Conservation (phyloP, 2,797 vertebrate species). For the Sebastes diploproa region DNA sequence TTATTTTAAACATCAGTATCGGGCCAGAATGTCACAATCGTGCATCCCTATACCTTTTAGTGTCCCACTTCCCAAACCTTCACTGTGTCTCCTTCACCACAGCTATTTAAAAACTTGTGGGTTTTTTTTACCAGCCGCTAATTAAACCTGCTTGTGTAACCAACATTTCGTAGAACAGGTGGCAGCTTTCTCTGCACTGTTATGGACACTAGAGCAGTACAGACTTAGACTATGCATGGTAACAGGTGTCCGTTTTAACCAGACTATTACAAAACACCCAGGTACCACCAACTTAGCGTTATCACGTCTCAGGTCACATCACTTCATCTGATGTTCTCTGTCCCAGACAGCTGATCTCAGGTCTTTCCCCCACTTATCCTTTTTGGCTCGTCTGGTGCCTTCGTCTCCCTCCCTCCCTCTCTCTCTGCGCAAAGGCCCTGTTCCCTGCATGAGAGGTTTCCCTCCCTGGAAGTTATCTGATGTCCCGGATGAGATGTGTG, state of each 20-base stretch:
- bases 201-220: background rate
- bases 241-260: conserved; percentile 25
- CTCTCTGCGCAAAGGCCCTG: background rate
- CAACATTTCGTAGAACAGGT: conserved; percentile 1
- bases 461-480: conserved; percentile 25
- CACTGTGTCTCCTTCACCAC: background rate
- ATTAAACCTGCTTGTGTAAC: background rate
- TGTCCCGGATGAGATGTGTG: conserved; percentile 46
- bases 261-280: conserved; percentile 27
- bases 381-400: conserved; percentile 12
- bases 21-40: no score
- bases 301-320: conserved; percentile 21
- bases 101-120: background rate
- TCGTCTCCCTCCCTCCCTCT: background rate
- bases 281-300: background rate
- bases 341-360: conserved; percentile 62
- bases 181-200: conserved; percentile 43
- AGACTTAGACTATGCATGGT: background rate
- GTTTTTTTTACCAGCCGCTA: background rate
- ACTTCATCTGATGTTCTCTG: conserved; percentile 24
- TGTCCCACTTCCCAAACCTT: background rate
- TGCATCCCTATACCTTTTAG: background rate
- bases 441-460: conserved; percentile 6
- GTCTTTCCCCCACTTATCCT: conserved; percentile 60
- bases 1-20: no score